Evolutionary conservation across 37 sponge, comb jelly and placozoan genomes (phyloP), one percentile per base, ranked within the genome.

Genomic region (Hexactinellida sp.): DNA sequence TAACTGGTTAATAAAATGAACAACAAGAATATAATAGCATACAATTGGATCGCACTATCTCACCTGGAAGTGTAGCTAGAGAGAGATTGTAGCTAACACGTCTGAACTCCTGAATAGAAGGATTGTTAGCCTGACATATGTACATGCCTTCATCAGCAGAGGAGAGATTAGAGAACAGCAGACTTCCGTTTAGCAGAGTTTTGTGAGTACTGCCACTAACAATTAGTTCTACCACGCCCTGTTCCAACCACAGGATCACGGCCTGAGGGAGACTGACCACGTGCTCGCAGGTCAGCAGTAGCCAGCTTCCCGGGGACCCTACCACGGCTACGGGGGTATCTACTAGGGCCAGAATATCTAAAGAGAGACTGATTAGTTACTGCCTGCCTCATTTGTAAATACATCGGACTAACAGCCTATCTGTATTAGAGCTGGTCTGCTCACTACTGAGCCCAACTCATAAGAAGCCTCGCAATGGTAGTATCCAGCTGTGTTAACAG

Each of bases 81-180:
- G 76, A 21, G 5, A 63, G 34, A 23, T 63, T 63, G 76, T 63
- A 63, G 3, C 5, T 10, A 5, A 63, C 76, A n/a, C 28, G 30
- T 63, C 76, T 63, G 76, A n/a, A 63, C 13, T 63, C 28, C 13
- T 63, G 76, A 25, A n/a, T 25, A 63, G 25, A 10, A 25, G 25
- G 25, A n/a, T 63, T 63, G 76, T 7, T 63, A 63, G 76, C 76
- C 21, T 32, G 34, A 63, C 76, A 63, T 10, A n/a, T 63, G 76
- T 63, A 63, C 30, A 63, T 23, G 13, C 76, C 76, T 63, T 7
- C 34, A n/a, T 63, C 28, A 7, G 76, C 3, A 7, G 34, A 63
- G 76, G 76, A 63, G 34, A 63, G 76, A 23, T 63, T 63, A 23
- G 76, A 25, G 76, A 63, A 63, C 5, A 63, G 76, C 76, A 63